Percentiles rank a stretch among this genome's conserved stretches.
Evolutionary conservation across 92 coral and sea anemone genomes (phyloP).

Genomic region (Pocillopora meandrina): DNA sequence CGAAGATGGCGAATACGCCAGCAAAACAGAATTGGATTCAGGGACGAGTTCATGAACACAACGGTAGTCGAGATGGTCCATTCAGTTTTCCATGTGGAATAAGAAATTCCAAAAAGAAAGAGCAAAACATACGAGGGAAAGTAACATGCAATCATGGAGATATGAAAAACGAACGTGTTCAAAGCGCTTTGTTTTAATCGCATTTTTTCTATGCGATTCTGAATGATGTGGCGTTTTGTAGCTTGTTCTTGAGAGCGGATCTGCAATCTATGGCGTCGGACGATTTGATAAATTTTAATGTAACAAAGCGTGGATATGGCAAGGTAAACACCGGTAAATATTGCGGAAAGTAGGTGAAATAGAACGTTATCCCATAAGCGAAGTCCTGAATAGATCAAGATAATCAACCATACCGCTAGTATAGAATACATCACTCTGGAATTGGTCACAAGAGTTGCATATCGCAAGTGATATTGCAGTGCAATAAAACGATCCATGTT

Average conservation of each 20-base stretch:
- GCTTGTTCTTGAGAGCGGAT: not conserved
- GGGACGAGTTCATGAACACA: constrained; percentile 19
- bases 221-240: not conserved
- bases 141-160: not conserved
- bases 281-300: not conserved
- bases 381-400: not conserved
- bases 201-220: not conserved
- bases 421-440: not conserved
- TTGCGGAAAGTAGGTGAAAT: not conserved
- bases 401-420: not conserved
- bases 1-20: constrained; percentile 33
- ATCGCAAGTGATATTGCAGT: constrained; percentile 24
- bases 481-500: constrained; percentile 17
- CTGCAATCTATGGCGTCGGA: not conserved
- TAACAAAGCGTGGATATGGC: not conserved
- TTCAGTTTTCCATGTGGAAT: not conserved
- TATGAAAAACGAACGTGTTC: not conserved
- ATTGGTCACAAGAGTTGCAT: constrained; percentile 7
- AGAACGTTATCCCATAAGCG: not conserved
- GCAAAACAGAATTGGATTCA: constrained; percentile 27
- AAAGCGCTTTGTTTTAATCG: not conserved
- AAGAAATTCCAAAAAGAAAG: not conserved
- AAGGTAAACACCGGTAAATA: not conserved
- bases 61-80: constrained; percentile 23
- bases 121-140: not conserved